Percentiles rank a stretch among this genome's conserved stretches.
Conservation (phyloP, 1,140 invertebrate genomes). For the Bathynomus jamesi region DNA sequence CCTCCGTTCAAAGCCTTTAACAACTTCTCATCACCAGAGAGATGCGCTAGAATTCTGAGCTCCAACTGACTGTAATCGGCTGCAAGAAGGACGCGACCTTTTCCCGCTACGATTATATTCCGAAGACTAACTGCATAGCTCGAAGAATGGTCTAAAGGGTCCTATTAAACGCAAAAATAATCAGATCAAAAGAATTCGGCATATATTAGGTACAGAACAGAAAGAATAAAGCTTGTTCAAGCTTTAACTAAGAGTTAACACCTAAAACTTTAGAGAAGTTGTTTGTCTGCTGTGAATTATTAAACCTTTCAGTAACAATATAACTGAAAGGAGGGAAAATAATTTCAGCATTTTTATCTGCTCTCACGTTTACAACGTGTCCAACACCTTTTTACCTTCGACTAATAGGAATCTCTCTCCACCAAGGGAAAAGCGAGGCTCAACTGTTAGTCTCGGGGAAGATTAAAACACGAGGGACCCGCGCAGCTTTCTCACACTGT, state of each 20-base stretch:
- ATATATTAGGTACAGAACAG: too few species aligned
- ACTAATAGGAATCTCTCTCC: neutral
- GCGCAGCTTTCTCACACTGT: neutral
- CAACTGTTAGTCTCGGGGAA: neutral
- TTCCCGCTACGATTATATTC: conserved; percentile 18
- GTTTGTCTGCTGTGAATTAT: too few species aligned
- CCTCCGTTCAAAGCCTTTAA: conserved; percentile 58
- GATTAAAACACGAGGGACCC: neutral
- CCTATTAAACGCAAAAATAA: too few species aligned
- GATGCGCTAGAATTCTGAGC: conserved; percentile 82
- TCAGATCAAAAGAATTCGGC: too few species aligned
- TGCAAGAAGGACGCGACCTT: conserved; percentile 58
- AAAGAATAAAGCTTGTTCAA: too few species aligned
- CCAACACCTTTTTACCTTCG: neutral
- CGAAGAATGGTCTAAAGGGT: too few species aligned
- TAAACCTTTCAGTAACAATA: too few species aligned
- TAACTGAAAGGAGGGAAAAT: too few species aligned
- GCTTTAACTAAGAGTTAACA: too few species aligned
- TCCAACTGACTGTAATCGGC: conserved; percentile 96
- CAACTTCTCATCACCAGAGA: conserved; percentile 69
- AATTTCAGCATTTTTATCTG: neutral
- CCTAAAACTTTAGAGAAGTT: too few species aligned
- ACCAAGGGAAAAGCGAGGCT: neutral
- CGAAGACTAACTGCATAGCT: too few species aligned
- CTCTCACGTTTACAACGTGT: neutral